Evolutionary conservation across 2,888 invertebrate genomes (phyloP).

Genomic region (Neoitamus cyanurus): DNA sequence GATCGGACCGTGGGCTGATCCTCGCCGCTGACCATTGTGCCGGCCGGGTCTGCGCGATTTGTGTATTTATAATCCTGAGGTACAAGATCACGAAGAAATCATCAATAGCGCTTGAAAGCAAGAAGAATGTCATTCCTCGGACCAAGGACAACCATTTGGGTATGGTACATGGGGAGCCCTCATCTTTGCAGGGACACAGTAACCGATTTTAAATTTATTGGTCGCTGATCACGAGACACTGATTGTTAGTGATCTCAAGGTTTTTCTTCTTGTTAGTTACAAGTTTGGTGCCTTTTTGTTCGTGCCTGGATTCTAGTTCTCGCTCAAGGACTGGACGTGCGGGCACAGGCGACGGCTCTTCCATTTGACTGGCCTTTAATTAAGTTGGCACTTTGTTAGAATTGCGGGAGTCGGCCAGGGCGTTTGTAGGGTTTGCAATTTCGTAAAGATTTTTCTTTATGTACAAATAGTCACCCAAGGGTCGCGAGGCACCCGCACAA

Average conservation of each 20-base stretch:
- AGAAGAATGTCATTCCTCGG: constrained; percentile 36
- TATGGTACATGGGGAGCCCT: constrained; percentile 33
- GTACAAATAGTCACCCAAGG: neutral
- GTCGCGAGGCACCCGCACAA: neutral
- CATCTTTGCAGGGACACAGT: constrained; percentile 36
- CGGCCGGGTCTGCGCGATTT: neutral
- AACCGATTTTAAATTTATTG: constrained; percentile 41
- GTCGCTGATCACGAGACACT: constrained; percentile 38
- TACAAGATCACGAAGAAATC: constrained; percentile 41
- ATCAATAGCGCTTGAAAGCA: constrained; percentile 38
- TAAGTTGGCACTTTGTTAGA: neutral
- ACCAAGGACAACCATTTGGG: constrained; percentile 35
- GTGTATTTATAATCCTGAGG: constrained; percentile 21
- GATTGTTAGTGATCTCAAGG: constrained; percentile 33
- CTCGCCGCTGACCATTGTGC: constrained; percentile 21
- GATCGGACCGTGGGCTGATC: constrained; percentile 27
- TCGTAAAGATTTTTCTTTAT: neutral
- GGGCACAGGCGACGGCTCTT: neutral
- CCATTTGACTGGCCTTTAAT: neutral
- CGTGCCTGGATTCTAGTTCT: neutral
- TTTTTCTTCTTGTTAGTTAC: constrained; percentile 29
- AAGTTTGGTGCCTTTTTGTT: neutral
- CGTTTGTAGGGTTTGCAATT: neutral
- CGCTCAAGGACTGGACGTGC: constrained; percentile 7
- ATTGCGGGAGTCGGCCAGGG: neutral